Percentiles rank a stretch among this genome's conserved stretches.
phyloP scores from a whole-genome alignment of 1,140 invertebrate species.

The fruit fly (Drosophila melanogaster) region Release_6_plus_ISO1_MT NT_033779.5:4164501-4165000 shows the following conservation, averaged over 20 bases:
- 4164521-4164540: too few relatives aligned
- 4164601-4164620: too few relatives aligned
- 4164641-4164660: background rate
- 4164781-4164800: background rate
- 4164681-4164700: slow-evolving; percentile 51
- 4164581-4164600: too few relatives aligned
- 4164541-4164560: too few relatives aligned
- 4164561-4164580: too few relatives aligned
- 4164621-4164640: too few relatives aligned
- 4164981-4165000: background rate
- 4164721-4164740: slow-evolving; percentile 78
- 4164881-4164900: slow-evolving; percentile 67
- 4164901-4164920: slow-evolving; percentile 72
- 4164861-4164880: slow-evolving; percentile 65
- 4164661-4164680: background rate
- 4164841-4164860: slow-evolving; percentile 65
- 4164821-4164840: slow-evolving; percentile 78
- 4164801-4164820: slow-evolving; percentile 50
- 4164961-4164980: too few relatives aligned
- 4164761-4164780: background rate
- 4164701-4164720: slow-evolving; percentile 73
- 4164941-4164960: slow-evolving; percentile 57
- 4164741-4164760: slow-evolving; percentile 7
- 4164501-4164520: too few relatives aligned
- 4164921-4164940: slow-evolving; percentile 50